phyloP scores from a whole-genome alignment of 2,888 invertebrate genomes.

The Agrilus mali region DNA sequence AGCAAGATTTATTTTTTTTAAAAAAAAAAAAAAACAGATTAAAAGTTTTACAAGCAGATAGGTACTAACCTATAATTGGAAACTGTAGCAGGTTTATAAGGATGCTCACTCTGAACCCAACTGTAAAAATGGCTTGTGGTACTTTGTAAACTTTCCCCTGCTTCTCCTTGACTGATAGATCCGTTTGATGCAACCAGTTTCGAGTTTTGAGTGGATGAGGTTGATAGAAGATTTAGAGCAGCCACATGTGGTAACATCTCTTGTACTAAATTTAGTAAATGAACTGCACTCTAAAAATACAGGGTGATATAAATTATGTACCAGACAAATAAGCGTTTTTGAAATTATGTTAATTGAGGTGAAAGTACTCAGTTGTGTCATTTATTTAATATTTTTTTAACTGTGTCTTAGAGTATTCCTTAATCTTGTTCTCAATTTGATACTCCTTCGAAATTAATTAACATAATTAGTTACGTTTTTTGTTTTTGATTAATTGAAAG shows the following conservation, averaged over 20 bases:
- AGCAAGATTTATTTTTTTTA: not conserved
- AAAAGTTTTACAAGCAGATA: not conserved
- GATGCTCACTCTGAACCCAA: conserved; percentile 92
- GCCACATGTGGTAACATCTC: conserved; percentile 81
- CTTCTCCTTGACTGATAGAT: conserved; percentile 20
- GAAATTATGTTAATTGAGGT: no score
- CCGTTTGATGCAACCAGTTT: conserved; percentile 18
- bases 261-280: conserved; percentile 74
- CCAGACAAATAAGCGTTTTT: not conserved
- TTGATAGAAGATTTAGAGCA: conserved; percentile 60
- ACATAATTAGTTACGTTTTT: no score
- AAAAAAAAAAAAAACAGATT: not conserved
- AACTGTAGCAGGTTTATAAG: conserved; percentile 81
- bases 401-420: no score
- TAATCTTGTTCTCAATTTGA: no score
- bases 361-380: not conserved
- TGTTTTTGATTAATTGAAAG: no score
- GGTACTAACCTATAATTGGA: conserved; percentile 61
- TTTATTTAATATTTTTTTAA: no score
- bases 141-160: conserved; percentile 19
- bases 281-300: conserved; percentile 61
- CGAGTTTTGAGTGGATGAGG: conserved; percentile 21
- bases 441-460: no score
- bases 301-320: no score
- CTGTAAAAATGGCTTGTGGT: conserved; percentile 83